These are phyloP conservation scores for Anneissia japonica DNA, from an alignment of 35 echinoderm and acorn worm species.

Conservation along the genomic window DNA sequence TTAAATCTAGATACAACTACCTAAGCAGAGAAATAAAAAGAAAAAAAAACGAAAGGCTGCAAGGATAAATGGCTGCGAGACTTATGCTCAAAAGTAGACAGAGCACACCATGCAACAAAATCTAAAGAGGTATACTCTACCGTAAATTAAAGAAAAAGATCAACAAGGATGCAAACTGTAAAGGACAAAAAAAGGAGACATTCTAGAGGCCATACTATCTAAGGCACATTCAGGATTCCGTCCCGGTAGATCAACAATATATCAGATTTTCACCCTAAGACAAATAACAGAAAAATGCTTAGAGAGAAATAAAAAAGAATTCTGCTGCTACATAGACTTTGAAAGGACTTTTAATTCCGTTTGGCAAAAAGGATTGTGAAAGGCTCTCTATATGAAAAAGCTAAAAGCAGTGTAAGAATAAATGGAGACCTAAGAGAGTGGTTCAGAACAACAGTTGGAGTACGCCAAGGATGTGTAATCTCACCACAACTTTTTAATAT, in stretches of 20 bases:
- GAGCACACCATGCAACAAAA: not conserved
- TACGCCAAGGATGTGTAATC: conserved; percentile 9
- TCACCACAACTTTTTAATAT: conserved; percentile 31
- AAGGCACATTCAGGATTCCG: too few relatives aligned
- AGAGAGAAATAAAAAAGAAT: not conserved
- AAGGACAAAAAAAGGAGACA: not conserved
- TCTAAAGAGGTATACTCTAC: conserved; percentile 16
- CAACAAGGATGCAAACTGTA: not conserved
- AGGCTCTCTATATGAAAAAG: not conserved
- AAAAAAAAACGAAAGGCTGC: conserved; percentile 4
- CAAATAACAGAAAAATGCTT: conserved; percentile 13
- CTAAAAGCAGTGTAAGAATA: not conserved
- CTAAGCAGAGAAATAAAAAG: conserved; percentile 17
- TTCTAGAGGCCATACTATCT: not conserved
- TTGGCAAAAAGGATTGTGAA: conserved; percentile 13
- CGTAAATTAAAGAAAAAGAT: not conserved
- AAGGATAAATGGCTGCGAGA: not conserved
- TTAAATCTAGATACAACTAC: not conserved
- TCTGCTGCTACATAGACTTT: conserved; percentile 7
- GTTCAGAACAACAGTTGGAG: conserved; percentile 4
- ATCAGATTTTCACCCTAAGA: not conserved
- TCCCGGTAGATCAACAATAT: too few relatives aligned
- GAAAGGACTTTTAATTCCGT: conserved; percentile 3
- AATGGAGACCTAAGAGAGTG: conserved; percentile 6
- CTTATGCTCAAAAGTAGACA: conserved; percentile 1